Percentiles rank a stretch among this genome's conserved stretches.
Conservation (phyloP, 2,797 vertebrate genomes). For the Perdix hodgsoniae region DNA sequence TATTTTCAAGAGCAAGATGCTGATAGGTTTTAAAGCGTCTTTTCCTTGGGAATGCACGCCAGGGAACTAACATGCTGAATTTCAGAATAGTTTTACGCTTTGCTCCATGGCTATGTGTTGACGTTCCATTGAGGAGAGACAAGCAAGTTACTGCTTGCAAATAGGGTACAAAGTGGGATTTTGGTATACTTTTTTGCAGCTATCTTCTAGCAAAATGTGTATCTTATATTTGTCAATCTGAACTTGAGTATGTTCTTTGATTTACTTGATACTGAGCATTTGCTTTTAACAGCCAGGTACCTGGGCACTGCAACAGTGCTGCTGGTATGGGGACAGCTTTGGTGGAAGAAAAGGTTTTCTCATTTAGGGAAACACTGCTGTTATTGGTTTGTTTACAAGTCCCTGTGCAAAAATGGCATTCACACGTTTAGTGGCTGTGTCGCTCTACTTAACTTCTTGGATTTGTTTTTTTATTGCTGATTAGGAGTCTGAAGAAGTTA, state of each 20-base stretch:
- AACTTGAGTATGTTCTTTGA: not conserved
- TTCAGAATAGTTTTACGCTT: not conserved
- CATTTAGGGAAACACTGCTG: not conserved
- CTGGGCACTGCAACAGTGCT: not conserved
- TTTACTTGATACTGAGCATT: not conserved
- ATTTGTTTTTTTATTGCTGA: constrained; percentile 39
- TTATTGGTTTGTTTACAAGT: not conserved
- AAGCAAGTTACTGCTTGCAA: not conserved
- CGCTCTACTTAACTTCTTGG: not conserved
- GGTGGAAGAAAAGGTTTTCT: not conserved
- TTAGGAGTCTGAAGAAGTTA: not conserved
- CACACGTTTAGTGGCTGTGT: not conserved
- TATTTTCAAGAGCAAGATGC: not conserved
- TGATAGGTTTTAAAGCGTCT: not conserved
- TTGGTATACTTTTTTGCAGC: not conserved
- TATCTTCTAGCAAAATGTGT: not conserved
- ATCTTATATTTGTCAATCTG: not conserved
- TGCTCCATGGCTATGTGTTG: not conserved
- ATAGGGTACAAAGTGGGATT: not conserved
- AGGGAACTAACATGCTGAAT: not conserved
- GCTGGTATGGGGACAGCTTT: not conserved
- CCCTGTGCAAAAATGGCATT: not conserved
- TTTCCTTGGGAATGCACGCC: not conserved
- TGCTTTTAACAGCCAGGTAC: not conserved
- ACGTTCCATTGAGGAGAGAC: not conserved